Conservation (phyloP, 1,140 invertebrate genomes). For the Hyles euphorbiae region DNA sequence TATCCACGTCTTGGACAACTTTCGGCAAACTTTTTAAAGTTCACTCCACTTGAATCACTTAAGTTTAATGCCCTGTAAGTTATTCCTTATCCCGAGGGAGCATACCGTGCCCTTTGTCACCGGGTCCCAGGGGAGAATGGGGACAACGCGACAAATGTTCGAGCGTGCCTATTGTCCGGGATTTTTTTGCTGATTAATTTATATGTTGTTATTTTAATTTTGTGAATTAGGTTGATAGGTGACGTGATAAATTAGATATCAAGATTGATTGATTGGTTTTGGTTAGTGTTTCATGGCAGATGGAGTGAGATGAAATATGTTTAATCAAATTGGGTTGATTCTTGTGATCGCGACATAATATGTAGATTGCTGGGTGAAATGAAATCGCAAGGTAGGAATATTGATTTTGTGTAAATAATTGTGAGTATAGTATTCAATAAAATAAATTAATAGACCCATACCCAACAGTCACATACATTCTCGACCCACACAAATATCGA, state of each 20-base stretch:
- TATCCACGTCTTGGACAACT: not conserved
- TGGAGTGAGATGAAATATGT: no score
- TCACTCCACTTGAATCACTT: constrained; percentile 55
- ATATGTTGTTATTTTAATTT: constrained; percentile 12
- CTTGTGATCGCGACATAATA: no score
- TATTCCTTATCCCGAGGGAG: constrained; percentile 38
- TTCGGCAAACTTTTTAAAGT: constrained; percentile 53
- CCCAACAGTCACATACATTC: no score
- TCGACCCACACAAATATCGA: no score
- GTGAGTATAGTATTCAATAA: no score
- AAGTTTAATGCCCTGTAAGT: constrained; percentile 68
- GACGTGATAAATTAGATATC: constrained; percentile 7
- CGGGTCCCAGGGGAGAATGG: constrained; percentile 35
- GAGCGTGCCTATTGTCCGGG: constrained; percentile 30
- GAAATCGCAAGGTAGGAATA: no score
- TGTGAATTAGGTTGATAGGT: not conserved
- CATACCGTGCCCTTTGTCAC: constrained; percentile 44
- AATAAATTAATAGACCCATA: no score
- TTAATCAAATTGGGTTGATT: no score
- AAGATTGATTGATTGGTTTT: no score
- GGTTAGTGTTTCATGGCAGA: no score
- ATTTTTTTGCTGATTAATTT: constrained; percentile 21
- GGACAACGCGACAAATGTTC: constrained; percentile 50
- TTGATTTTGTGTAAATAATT: no score
- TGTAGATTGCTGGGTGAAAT: no score